Base-by-base conservation (phyloP, 2,113 vertebrate species). In the Ptilonorhynchus violaceus region DNA sequence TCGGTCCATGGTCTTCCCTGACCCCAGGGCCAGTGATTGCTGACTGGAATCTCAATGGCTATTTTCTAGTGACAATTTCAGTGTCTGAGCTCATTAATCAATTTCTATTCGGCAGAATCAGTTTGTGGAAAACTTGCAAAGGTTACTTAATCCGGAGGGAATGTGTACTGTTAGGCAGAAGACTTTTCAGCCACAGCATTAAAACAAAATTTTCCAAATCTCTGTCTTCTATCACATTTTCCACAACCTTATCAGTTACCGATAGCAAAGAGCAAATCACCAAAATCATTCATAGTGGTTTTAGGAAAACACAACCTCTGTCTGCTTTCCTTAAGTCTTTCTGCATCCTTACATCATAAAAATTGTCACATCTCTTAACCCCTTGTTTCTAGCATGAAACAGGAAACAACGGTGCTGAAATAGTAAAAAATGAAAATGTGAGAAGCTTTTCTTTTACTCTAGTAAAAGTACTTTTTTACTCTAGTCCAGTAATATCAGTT, bases 121-220 rank as follows among this genome's bases (percentile, higher is more conserved):
- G 95, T 93, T 88, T 96, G 89, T 95, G 94, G 94, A 97, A 98
- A 98, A 97, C 96, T 97, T 91, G 58, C 96, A 98, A 66, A 97
- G 96, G 97, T 97, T 98, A 97, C 95, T 97, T 95, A 93, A 95
- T 96, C 97, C 87, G 82, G 92, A 79, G 97, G 92, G 93, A 94
- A 53, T 27, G 0, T 58, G 68, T 77, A 70, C 68, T 42, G 84
- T 84, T 86, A 97, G 95, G 97, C 55, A 96, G 53, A 97, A 97
- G 89, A 89, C 87, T 96, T 98, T 97, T 97, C 96, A 86, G 69
- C 68, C 83, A 89, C 79, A 90, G 88, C 44, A 93, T 89, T 95
- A 96, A 94, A 96, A 55, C 82, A 93, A 95, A 96, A 94, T 89
- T 96, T 94, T 95, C 92, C 69, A 84, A 88, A 86, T 86, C 68